Conservation (phyloP, 2,113 vertebrate species). For the Addax nasomaculatus region DNA sequence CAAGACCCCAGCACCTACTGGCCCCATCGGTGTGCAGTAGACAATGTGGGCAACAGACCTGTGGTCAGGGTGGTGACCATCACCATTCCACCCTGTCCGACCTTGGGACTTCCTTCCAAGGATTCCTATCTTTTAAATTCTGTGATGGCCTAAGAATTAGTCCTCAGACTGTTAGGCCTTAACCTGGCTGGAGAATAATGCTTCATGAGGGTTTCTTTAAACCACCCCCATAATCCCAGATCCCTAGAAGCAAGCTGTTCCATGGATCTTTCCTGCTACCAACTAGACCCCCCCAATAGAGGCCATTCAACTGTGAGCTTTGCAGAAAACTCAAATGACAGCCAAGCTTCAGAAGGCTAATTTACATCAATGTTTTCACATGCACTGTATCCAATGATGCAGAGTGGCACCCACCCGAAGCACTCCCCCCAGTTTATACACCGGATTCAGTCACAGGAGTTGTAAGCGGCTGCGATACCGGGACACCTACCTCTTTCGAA, state of each 20-base stretch:
- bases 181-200: accelerated
- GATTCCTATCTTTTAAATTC: background rate
- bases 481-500: constrained; percentile 93
- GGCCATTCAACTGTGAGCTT: background rate
- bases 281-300: accelerated
- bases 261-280: background rate
- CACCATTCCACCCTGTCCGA: accelerated
- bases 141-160: accelerated
- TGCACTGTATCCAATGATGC: accelerated
- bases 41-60: accelerated
- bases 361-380: accelerated
- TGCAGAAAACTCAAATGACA: background rate
- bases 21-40: accelerated
- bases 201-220: background rate
- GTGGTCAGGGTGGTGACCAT: accelerated
- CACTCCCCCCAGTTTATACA: accelerated
- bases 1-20: accelerated
- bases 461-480: accelerated
- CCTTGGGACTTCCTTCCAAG: accelerated
- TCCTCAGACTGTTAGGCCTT: background rate
- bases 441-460: accelerated
- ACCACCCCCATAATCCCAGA: too few relatives aligned
- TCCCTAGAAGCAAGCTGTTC: background rate
- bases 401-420: accelerated
- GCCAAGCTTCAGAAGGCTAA: background rate